phyloP scores from a whole-genome alignment of 2,888 invertebrate species.

The Orchesellides sinensis region DNA sequence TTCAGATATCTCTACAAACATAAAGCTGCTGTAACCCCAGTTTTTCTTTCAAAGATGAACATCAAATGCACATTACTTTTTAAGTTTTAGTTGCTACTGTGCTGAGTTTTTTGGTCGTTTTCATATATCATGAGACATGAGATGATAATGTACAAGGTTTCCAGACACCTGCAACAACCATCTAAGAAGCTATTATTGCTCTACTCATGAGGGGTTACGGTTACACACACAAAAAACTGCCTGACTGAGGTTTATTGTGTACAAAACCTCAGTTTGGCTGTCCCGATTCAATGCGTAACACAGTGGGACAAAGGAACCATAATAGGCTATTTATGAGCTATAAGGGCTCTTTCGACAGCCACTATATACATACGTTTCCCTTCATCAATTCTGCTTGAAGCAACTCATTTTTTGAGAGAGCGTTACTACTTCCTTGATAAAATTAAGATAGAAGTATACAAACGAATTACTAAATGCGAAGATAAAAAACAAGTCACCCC shows the following conservation, averaged over 20 bases:
- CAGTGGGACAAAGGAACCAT: slow-evolving; percentile 65
- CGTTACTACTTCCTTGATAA: slow-evolving; percentile 51
- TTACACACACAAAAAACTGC: slow-evolving; percentile 58
- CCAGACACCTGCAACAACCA: slow-evolving; percentile 61
- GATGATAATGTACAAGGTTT: slow-evolving; percentile 55
- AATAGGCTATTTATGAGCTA: slow-evolving; percentile 65
- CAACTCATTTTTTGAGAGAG: slow-evolving; percentile 3
- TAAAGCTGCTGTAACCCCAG: neutral
- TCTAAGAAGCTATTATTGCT: slow-evolving; percentile 57
- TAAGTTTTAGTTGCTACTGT: slow-evolving; percentile 29
- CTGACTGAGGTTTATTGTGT: slow-evolving; percentile 19
- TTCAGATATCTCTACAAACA: neutral
- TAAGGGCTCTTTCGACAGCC: slow-evolving; percentile 56
- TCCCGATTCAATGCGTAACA: slow-evolving; percentile 59
- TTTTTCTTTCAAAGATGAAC: slow-evolving; percentile 43
- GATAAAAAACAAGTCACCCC: too few relatives aligned
- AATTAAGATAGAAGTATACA: slow-evolving; percentile 49
- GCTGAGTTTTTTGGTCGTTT: slow-evolving; percentile 42
- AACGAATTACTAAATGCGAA: slow-evolving; percentile 49
- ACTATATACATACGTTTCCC: slow-evolving; percentile 49
- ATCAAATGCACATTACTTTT: slow-evolving; percentile 39
- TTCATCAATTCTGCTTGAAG: slow-evolving; percentile 52
- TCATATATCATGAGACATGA: slow-evolving; percentile 46
- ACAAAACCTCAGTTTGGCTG: slow-evolving; percentile 34
- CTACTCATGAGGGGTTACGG: slow-evolving; percentile 63